A percentile compares a stretch with the other conserved stretches of the same genome.
Conservation (phyloP, 2,113 vertebrate genomes). For the Rhizomys pruinosus region DNA sequence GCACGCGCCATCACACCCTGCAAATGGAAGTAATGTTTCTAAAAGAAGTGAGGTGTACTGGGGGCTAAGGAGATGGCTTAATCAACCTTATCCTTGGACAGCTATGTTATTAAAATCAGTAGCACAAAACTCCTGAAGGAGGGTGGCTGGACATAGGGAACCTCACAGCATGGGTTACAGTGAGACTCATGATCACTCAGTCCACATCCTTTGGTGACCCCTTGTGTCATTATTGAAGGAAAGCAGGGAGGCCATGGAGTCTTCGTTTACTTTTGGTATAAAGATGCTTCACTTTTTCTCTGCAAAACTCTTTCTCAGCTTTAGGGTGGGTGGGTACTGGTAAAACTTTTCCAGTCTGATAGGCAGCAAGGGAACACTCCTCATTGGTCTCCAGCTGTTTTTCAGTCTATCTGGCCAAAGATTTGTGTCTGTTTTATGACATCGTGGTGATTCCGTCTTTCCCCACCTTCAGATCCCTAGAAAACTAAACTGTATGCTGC, state of each 20-base stretch:
- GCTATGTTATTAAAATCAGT: background rate
- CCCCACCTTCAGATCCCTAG: background rate
- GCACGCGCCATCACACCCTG: no score
- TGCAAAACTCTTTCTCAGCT: background rate
- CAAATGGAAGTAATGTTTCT: no score
- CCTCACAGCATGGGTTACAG: background rate
- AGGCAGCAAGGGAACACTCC: background rate
- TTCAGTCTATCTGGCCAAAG: background rate
- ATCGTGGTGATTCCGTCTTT: background rate
- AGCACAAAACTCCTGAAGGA: background rate
- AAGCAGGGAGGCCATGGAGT: background rate
- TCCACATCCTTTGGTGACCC: background rate
- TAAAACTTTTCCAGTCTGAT: background rate
- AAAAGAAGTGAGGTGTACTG: no score
- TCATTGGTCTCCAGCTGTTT: background rate
- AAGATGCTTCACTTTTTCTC: background rate
- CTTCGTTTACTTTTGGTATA: background rate
- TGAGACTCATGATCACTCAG: background rate
- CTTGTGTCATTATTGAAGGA: background rate
- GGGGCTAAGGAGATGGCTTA: no score
- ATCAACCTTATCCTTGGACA: background rate
- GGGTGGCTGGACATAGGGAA: background rate
- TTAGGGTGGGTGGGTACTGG: background rate
- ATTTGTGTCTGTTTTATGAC: conserved; percentile 30
- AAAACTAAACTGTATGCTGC: background rate